Conservation (phyloP, 2,113 vertebrate species). For the Bombycilla garrulus region DNA sequence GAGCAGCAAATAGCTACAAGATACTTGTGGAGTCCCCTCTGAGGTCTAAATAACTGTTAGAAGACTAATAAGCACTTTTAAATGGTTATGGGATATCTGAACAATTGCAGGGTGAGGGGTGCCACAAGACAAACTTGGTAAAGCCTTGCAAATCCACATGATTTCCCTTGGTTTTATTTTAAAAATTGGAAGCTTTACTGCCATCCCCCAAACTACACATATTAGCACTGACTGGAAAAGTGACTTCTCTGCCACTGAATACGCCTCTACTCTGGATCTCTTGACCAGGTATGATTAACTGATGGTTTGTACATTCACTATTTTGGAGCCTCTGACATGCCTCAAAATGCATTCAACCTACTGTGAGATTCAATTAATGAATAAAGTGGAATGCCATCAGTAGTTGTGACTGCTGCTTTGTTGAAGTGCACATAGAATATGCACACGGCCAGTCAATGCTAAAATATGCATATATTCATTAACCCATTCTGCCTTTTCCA, state of each 20-base stretch:
- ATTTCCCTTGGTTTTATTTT: background rate
- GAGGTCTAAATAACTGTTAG: slow-evolving; percentile 29
- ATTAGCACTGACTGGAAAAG: background rate
- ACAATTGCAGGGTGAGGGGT: background rate
- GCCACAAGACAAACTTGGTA: slow-evolving; percentile 2
- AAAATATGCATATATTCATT: background rate
- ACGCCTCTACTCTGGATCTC: background rate
- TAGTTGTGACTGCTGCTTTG: background rate
- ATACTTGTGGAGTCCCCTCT: slow-evolving; percentile 21
- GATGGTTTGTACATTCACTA: background rate
- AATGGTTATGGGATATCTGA: slow-evolving; percentile 20
- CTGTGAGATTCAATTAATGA: background rate
- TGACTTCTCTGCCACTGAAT: background rate
- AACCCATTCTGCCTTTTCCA: background rate
- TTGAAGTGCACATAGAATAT: background rate
- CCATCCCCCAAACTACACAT: background rate
- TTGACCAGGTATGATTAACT: background rate
- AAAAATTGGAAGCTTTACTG: background rate
- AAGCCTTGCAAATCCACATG: background rate
- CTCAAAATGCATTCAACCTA: background rate
- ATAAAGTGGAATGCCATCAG: background rate
- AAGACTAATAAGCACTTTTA: slow-evolving; percentile 46
- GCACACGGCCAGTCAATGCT: background rate
- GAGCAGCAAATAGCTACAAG: slow-evolving; percentile 51
- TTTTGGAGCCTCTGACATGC: background rate